Conservation (phyloP, 2,797 vertebrate species). For the Acanthurus leucopareius region DNA sequence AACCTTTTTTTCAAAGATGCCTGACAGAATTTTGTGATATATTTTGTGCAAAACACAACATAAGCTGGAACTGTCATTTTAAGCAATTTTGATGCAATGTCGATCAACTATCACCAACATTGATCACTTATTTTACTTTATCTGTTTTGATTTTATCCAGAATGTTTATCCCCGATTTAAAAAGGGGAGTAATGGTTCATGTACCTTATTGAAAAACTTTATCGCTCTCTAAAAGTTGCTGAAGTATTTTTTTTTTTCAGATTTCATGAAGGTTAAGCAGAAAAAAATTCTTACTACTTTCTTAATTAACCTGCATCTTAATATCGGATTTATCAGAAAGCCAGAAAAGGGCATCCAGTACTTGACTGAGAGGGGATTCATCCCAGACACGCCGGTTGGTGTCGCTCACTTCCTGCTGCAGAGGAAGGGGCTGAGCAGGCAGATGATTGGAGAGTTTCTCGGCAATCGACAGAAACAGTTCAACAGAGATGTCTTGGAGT, state of each 20-base stretch:
- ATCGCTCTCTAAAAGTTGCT: neutral
- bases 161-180: neutral
- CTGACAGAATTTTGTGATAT: neutral
- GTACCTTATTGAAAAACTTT: neutral
- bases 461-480: constrained; percentile 98
- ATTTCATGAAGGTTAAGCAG: neutral
- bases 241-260: neutral
- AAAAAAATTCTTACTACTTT: neutral
- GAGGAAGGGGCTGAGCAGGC: constrained; percentile 96
- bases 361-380: constrained; percentile 95
- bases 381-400: constrained; percentile 96
- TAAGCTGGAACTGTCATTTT: constrained; percentile 7
- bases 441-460: constrained; percentile 98
- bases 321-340: constrained; percentile 85
- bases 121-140: neutral
- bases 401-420: constrained; percentile 98
- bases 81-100: neutral
- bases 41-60: neutral
- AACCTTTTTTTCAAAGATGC: neutral
- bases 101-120: neutral
- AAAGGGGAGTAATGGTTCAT: neutral
- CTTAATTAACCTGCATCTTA: neutral
- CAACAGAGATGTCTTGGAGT: constrained; percentile 98
- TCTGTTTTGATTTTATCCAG: neutral
- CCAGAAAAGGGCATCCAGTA: constrained; percentile 98